Conservation (phyloP, 2,113 vertebrate species). For the Delphinapterus leucas region DNA sequence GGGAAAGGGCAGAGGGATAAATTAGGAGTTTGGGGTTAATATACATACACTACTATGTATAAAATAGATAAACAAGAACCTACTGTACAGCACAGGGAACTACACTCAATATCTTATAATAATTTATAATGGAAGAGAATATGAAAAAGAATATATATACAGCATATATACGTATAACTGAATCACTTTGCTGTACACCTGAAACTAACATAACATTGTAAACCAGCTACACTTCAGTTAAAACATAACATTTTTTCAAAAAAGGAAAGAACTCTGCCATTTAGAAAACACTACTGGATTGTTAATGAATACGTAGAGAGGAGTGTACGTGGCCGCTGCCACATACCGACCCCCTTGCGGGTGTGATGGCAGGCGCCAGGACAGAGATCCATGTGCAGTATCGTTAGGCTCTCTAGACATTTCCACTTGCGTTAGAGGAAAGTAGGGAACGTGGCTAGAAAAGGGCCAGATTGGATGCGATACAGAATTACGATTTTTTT, state of each 20-base stretch:
- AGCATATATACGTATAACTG: too few species aligned
- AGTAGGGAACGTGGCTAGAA: fast-evolving
- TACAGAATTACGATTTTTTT: fast-evolving
- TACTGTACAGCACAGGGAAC: background rate
- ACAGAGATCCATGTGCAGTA: background rate
- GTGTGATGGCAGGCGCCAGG: fast-evolving
- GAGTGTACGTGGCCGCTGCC: background rate
- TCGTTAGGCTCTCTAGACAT: background rate
- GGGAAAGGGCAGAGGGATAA: background rate
- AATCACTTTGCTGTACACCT: background rate
- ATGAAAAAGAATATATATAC: background rate
- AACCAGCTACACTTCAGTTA: background rate
- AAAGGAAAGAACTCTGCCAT: background rate
- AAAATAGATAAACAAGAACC: too few species aligned
- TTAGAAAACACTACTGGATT: fast-evolving
- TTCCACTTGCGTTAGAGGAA: background rate
- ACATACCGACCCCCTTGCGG: fast-evolving
- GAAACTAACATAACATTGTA: fast-evolving
- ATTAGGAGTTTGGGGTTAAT: background rate
- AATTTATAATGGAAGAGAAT: background rate
- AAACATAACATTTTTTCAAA: background rate
- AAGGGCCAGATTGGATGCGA: background rate
- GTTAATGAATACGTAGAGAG: background rate
- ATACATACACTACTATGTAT: background rate
- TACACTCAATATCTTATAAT: background rate